phyloP scores from a whole-genome alignment of 2,888 invertebrate species.

The Drosophila aldrichi region DNA sequence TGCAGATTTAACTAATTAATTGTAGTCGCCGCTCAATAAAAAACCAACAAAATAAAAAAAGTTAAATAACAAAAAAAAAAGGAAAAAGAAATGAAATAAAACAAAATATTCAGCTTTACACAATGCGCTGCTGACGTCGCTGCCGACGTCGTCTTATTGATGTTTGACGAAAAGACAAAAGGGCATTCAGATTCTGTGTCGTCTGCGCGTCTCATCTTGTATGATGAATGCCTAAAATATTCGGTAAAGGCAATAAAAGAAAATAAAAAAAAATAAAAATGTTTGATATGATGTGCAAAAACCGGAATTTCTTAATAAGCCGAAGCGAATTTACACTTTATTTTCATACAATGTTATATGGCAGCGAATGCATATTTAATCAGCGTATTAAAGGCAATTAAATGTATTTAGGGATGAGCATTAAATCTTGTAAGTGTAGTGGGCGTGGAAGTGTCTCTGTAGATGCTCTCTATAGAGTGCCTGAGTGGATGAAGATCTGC shows the following conservation, averaged over 20 bases:
- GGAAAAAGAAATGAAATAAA: not conserved
- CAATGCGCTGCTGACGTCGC: constrained; percentile 49
- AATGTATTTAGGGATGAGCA: constrained; percentile 9
- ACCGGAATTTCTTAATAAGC: constrained; percentile 23
- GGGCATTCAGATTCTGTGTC: constrained; percentile 43
- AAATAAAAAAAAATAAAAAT: constrained; percentile 6
- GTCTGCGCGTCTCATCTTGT: constrained; percentile 22
- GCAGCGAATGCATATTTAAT: constrained; percentile 3
- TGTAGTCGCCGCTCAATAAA: constrained; percentile 76
- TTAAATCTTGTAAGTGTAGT: not conserved
- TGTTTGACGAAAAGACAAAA: constrained; percentile 72
- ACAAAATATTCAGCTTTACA: constrained; percentile 50
- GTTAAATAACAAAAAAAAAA: not conserved
- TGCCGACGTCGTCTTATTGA: constrained; percentile 54
- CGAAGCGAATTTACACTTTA: constrained; percentile 32
- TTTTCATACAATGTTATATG: constrained; percentile 2
- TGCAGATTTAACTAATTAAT: constrained; percentile 76
- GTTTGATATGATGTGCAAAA: constrained; percentile 27
- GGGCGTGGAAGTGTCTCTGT: not conserved
- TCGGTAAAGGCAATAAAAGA: constrained; percentile 34
- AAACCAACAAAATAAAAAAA: constrained; percentile 24
- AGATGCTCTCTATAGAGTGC: not conserved
- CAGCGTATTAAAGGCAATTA: constrained; percentile 12
- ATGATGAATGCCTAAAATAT: constrained; percentile 73
- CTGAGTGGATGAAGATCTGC: not conserved